Conservation (phyloP, 2,888 invertebrate species). For the Dryobota labecula region DNA sequence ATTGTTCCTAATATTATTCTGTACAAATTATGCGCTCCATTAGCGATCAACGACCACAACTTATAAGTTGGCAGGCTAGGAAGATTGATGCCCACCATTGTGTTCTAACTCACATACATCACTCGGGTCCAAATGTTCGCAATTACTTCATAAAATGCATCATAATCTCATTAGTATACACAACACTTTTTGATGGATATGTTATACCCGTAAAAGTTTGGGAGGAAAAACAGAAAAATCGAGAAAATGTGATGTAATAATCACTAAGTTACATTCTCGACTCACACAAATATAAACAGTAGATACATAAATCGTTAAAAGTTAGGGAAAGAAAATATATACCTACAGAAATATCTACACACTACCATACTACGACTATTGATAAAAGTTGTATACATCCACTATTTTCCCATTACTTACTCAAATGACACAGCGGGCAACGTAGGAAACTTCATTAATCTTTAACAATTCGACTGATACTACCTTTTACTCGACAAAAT, state of each 20-base stretch:
- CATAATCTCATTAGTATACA: conserved; percentile 31
- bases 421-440: conserved; percentile 18
- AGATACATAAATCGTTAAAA: neutral
- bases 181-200: conserved; percentile 40
- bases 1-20: conserved; percentile 52
- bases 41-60: conserved; percentile 61
- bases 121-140: conserved; percentile 28
- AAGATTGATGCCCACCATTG: conserved; percentile 60
- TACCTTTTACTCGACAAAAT: neutral
- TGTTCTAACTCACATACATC: conserved; percentile 51
- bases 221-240: neutral
- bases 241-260: neutral
- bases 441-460: conserved; percentile 24
- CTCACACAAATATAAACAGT: neutral
- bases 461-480: neutral
- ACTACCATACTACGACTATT: neutral
- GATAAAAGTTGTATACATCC: neutral
- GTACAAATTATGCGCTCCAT: conserved; percentile 70
- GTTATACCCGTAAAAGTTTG: conserved; percentile 12
- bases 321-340: neutral
- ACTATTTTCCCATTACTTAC: conserved; percentile 25
- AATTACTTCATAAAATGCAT: conserved; percentile 49
- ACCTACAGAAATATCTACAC: neutral
- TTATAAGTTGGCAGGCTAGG: conserved; percentile 43
- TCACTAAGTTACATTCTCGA: neutral